phyloP scores from a whole-genome alignment of 2,888 invertebrate species.

The Eudasyphora cyanicolor region DNA sequence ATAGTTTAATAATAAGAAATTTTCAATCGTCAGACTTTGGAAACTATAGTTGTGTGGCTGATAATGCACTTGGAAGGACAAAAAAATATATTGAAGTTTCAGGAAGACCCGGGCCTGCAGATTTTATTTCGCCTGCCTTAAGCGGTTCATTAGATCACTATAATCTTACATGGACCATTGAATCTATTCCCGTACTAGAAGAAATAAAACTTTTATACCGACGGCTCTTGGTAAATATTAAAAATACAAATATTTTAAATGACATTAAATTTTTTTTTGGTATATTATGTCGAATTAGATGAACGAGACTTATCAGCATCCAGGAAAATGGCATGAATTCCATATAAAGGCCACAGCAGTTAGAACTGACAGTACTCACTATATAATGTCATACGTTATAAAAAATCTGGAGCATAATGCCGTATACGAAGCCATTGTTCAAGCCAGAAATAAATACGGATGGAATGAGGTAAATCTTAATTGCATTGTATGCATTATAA shows the following conservation, averaged over 20 bases:
- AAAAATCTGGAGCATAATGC: conserved; percentile 84
- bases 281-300: too few relatives aligned
- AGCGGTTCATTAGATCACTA: conserved; percentile 83
- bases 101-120: conserved; percentile 84
- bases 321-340: conserved; percentile 86
- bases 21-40: conserved; percentile 84
- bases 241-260: neutral
- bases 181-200: conserved; percentile 84
- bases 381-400: conserved; percentile 84
- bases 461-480: conserved; percentile 84
- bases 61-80: conserved; percentile 81
- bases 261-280: neutral
- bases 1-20: conserved; percentile 83
- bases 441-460: conserved; percentile 88
- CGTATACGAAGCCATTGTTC: conserved; percentile 87
- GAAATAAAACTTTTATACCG: conserved; percentile 85
- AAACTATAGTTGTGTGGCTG: conserved; percentile 83
- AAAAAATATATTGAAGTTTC: conserved; percentile 84
- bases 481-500: neutral
- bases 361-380: conserved; percentile 79
- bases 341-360: conserved; percentile 79
- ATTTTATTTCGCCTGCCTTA: conserved; percentile 83
- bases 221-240: conserved; percentile 82
- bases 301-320: conserved; percentile 87
- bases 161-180: conserved; percentile 85